Evolutionary conservation across 2,888 invertebrate species (phyloP).

Genomic region (Noctua pronuba): DNA sequence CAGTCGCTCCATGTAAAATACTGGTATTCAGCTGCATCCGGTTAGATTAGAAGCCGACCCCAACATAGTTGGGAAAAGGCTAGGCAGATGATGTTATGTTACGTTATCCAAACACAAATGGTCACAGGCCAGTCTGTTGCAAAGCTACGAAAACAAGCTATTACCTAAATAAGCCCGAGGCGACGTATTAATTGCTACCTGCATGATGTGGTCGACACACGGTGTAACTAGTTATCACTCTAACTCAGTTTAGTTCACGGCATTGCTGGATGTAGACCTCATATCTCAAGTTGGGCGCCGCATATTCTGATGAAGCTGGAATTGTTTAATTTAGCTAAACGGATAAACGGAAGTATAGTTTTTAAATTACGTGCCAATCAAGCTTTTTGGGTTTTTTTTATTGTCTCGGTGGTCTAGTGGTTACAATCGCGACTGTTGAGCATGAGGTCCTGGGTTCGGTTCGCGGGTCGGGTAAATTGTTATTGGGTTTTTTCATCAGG

Average conservation of each 20-base stretch:
- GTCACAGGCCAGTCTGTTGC: background rate
- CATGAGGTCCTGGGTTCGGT: too few relatives aligned
- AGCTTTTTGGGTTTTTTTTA: too few relatives aligned
- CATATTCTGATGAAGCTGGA: background rate
- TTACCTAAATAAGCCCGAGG: constrained; percentile 41
- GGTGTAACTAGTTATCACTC: constrained; percentile 35
- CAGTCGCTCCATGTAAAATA: too few relatives aligned
- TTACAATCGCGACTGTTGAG: too few relatives aligned
- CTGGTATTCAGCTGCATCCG: too few relatives aligned
- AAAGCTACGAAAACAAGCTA: constrained; percentile 24
- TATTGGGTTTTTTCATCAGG: too few relatives aligned
- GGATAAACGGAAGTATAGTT: background rate
- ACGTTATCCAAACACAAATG: background rate
- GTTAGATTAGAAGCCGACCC: too few relatives aligned
- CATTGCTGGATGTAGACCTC: background rate
- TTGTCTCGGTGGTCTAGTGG: too few relatives aligned
- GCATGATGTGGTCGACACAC: constrained; percentile 20
- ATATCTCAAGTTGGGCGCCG: background rate
- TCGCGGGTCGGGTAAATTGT: too few relatives aligned
- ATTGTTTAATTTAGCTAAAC: background rate
- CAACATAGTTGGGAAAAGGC: too few relatives aligned
- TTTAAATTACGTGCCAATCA: too few relatives aligned
- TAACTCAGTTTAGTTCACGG: constrained; percentile 6
- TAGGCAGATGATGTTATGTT: too few relatives aligned
- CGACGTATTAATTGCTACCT: constrained; percentile 38